Percentiles rank a stretch among this genome's conserved stretches.
phyloP scores from a whole-genome alignment of 2,888 invertebrate genomes.

The Epicampocera succincta region DNA sequence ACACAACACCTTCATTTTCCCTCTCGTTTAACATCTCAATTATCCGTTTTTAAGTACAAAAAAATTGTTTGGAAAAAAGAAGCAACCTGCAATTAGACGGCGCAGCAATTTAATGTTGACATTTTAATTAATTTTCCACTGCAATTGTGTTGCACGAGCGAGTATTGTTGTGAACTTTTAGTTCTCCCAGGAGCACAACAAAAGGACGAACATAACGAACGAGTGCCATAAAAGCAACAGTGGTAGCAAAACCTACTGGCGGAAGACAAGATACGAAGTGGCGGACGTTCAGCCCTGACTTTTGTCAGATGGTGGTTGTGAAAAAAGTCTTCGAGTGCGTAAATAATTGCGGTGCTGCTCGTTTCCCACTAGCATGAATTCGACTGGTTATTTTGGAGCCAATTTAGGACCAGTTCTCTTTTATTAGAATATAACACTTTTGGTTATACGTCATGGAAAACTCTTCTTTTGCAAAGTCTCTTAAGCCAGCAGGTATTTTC shows the following conservation, averaged over 20 bases:
- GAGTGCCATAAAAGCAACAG: background rate
- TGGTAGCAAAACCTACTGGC: slow-evolving; percentile 22
- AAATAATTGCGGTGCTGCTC: no score
- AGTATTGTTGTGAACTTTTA: slow-evolving; percentile 35
- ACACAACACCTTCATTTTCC: background rate
- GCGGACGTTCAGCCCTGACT: no score
- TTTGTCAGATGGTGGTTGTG: no score
- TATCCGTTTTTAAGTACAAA: background rate
- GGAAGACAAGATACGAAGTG: no score
- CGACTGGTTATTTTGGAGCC: no score
- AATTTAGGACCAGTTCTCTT: no score
- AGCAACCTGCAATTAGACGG: slow-evolving; percentile 47
- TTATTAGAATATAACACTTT: no score
- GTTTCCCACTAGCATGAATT: no score
- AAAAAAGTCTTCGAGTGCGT: no score
- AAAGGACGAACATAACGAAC: background rate
- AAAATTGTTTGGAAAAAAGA: background rate
- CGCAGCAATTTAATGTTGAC: slow-evolving; percentile 57
- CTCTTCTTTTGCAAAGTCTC: no score
- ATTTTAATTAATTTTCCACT: slow-evolving; percentile 62
- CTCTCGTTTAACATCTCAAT: slow-evolving; percentile 11
- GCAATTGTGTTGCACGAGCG: slow-evolving; percentile 44
- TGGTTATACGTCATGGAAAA: no score
- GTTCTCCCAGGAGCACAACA: slow-evolving; percentile 34
- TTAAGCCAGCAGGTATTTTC: no score